These are phyloP conservation scores for Rhinatrema bivittatum DNA, from an alignment of 2,797 vertebrate species.

Conservation along the genomic window DNA sequence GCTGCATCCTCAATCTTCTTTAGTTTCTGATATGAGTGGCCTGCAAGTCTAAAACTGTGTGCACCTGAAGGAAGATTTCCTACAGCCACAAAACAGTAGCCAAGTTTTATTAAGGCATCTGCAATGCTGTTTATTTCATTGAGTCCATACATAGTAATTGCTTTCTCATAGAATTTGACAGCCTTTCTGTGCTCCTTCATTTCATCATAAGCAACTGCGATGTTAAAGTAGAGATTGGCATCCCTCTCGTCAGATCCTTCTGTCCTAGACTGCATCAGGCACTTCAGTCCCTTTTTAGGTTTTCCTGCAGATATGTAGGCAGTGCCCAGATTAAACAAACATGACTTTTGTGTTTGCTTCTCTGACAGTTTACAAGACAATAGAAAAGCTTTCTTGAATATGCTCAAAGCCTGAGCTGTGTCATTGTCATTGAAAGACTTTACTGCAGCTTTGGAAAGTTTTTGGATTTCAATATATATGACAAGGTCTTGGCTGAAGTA, in stretches of 20 bases:
- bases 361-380: background rate
- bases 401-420: background rate
- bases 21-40: background rate
- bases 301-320: background rate
- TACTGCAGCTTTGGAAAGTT: background rate
- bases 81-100: background rate
- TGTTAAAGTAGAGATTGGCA: conserved; percentile 5
- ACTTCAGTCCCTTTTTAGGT: conserved; percentile 4
- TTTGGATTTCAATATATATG: background rate
- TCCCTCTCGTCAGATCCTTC: background rate
- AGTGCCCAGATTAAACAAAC: conserved; percentile 1
- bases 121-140: background rate
- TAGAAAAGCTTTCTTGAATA: conserved; percentile 9
- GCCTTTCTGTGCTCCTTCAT: conserved; percentile 13
- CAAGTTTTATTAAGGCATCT: background rate
- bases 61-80: background rate
- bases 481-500: background rate
- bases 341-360: background rate
- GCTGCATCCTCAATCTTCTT: conserved; percentile 10
- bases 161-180: background rate
- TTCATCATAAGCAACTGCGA: background rate
- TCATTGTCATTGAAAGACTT: conserved; percentile 2
- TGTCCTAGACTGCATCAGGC: conserved; percentile 6
- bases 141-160: background rate
- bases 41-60: conserved; percentile 5